Conservation (phyloP, 2,797 vertebrate species). For the Parauchenoglanis punctatus region DNA sequence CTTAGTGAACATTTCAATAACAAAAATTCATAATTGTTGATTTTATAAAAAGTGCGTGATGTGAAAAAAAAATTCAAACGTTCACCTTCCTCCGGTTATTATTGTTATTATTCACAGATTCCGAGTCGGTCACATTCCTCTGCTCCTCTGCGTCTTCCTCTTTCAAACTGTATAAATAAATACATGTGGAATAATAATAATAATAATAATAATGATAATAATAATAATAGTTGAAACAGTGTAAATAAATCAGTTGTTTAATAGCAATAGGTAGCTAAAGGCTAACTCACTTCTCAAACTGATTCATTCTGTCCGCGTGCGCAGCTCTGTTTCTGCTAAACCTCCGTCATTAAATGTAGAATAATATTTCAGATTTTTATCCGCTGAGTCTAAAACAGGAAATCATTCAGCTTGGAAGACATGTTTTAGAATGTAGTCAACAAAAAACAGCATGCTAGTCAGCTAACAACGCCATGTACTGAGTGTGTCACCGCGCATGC, state of each 20-base stretch:
- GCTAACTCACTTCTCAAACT: conserved; percentile 56
- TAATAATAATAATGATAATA: not conserved
- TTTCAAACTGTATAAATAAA: conserved; percentile 34
- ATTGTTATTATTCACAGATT: conserved; percentile 55
- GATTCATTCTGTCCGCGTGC: conserved; percentile 43
- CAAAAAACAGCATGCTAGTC: conserved; percentile 1
- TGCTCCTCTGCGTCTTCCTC: conserved; percentile 45
- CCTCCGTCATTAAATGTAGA: not conserved
- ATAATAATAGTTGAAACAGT: not conserved
- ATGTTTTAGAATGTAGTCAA: not conserved
- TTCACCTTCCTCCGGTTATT: conserved; percentile 44
- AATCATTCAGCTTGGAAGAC: not conserved
- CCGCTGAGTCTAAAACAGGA: not conserved
- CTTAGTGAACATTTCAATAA: not conserved
- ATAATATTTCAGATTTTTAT: not conserved
- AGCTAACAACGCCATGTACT: not conserved
- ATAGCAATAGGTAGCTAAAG: not conserved
- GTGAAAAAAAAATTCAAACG: too few species aligned
- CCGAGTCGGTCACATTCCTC: conserved; percentile 29
- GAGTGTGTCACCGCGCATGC: not conserved
- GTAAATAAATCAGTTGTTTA: not conserved
- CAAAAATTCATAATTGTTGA: not conserved
- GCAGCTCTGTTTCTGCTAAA: not conserved
- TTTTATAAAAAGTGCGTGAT: not conserved
- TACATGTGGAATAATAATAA: not conserved